These are phyloP conservation scores for Gadopsis bispinosus DNA, from an alignment of 2,797 vertebrate species.

Conservation along the genomic window DNA sequence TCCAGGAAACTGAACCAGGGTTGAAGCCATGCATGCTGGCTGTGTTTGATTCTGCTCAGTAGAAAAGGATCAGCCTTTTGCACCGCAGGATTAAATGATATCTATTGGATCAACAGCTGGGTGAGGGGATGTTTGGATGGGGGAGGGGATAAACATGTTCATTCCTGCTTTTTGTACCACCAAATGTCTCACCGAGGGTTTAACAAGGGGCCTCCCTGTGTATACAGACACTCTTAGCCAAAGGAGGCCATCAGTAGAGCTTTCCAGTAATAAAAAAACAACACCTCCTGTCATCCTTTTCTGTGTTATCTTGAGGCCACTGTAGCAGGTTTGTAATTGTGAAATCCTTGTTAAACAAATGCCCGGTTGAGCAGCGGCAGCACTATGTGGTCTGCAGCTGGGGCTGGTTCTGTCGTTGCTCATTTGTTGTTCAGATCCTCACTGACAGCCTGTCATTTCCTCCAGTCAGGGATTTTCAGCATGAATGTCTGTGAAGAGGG, in stretches of 20 bases:
- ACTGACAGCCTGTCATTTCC: conserved; percentile 80
- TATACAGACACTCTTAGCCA: conserved; percentile 2
- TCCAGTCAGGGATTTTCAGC: conserved; percentile 99
- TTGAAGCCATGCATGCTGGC: conserved; percentile 38
- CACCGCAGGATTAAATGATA: conserved; percentile 83
- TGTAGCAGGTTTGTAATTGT: conserved; percentile 55
- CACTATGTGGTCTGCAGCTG: conserved; percentile 32
- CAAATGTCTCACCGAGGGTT: conserved; percentile 48
- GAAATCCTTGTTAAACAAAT: conserved; percentile 63
- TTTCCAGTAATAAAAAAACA: conserved; percentile 29
- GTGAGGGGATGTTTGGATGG: conserved; percentile 69
- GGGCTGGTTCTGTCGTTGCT: conserved; percentile 64
- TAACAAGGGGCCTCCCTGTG: conserved; percentile 28
- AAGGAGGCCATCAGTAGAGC: conserved; percentile 20
- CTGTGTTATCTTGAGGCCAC: conserved; percentile 33
- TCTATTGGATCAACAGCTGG: conserved; percentile 84
- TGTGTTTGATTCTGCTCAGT: conserved; percentile 69
- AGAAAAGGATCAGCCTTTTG: conserved; percentile 81
- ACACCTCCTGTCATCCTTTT: conserved; percentile 3
- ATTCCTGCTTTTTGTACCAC: conserved; percentile 61
- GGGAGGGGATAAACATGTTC: conserved; percentile 75
- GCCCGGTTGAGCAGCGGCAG: conserved; percentile 48
- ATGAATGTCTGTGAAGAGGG: conserved; percentile 99
- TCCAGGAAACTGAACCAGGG: conserved; percentile 36
- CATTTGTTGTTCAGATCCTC: conserved; percentile 70